A percentile compares a stretch with the other conserved stretches of the same genome.
Evolutionary conservation across 2,113 vertebrate species (phyloP).

Genomic region (mouse (Mus musculus)): GRCm39 chr1:63934001-63934500

Average conservation of each 20-base stretch:
- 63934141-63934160: neutral
- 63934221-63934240: neutral
- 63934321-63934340: neutral
- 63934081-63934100: neutral
- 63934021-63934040: neutral
- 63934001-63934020: neutral
- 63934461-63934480: slow-evolving; percentile 16
- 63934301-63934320: neutral
- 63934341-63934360: neutral
- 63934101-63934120: neutral
- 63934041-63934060: neutral
- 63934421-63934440: slow-evolving; percentile 2
- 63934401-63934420: neutral
- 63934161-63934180: neutral
- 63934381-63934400: slow-evolving; percentile 30
- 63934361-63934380: neutral
- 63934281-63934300: slow-evolving; percentile 29
- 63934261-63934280: neutral
- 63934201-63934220: neutral
- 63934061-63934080: slow-evolving; percentile 13
- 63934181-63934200: neutral
- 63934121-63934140: neutral
- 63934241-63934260: neutral
- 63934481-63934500: slow-evolving; percentile 59
- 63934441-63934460: slow-evolving; percentile 12